A percentile compares a stretch with the other conserved stretches of the same genome.
phyloP scores from a whole-genome alignment of 2,113 vertebrate genomes.

The Galemys pyrenaicus region DNA sequence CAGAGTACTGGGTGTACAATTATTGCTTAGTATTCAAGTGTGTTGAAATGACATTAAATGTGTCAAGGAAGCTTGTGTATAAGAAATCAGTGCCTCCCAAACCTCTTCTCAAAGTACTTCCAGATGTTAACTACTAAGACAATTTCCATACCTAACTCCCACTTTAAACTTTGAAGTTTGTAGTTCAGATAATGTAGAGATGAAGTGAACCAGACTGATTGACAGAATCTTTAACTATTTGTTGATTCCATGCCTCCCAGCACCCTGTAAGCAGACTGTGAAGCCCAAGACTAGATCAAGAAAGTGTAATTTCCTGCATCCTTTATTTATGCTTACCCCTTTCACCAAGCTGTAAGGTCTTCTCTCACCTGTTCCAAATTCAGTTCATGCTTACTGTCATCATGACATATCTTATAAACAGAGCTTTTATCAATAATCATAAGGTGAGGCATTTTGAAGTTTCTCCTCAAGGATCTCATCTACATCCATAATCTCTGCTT shows the following conservation, averaged over 20 bases:
- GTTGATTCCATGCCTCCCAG: not conserved
- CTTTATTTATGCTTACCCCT: not conserved
- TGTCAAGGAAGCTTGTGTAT: not conserved
- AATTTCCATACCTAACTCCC: not conserved
- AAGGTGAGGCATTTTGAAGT: slow-evolving; percentile 8
- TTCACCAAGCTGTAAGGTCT: not conserved
- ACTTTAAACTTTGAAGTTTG: not conserved
- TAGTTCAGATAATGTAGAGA: not conserved
- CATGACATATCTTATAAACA: not conserved
- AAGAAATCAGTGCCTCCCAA: not conserved
- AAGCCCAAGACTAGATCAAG: not conserved
- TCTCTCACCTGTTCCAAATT: not conserved
- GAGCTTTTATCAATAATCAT: not conserved
- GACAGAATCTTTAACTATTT: not conserved
- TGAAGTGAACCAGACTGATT: not conserved
- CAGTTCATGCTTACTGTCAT: not conserved
- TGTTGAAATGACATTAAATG: not conserved
- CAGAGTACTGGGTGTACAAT: not conserved
- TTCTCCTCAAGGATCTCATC: not conserved
- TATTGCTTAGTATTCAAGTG: not conserved
- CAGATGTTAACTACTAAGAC: not conserved
- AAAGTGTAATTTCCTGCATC: not conserved
- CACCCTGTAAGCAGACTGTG: not conserved
- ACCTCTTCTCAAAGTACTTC: not conserved
- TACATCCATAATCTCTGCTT: not conserved